phyloP scores from a whole-genome alignment of 2,888 invertebrate genomes.

The Sthenelais limicola region DNA sequence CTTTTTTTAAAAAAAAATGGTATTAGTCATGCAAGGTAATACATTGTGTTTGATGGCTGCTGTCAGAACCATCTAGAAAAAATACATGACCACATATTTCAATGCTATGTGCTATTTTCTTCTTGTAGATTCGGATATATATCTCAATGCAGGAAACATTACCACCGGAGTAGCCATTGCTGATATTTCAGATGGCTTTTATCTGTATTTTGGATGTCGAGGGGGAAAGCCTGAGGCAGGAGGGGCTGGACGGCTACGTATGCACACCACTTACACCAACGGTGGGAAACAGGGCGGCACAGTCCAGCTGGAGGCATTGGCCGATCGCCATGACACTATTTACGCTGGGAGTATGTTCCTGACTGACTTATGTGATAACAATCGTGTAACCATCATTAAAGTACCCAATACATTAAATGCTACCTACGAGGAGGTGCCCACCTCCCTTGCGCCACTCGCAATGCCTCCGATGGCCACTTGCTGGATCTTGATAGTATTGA shows the following conservation, averaged over 20 bases:
- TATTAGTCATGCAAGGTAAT: too few species aligned
- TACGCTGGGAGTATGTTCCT: slow-evolving; percentile 34
- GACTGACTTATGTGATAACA: slow-evolving; percentile 34
- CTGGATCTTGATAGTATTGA: slow-evolving; percentile 1
- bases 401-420: too few species aligned
- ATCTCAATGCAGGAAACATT: slow-evolving; percentile 23
- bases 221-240: slow-evolving; percentile 22
- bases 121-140: slow-evolving; percentile 29
- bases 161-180: slow-evolving; percentile 26
- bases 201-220: slow-evolving; percentile 25
- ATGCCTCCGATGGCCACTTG: too few species aligned
- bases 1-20: too few species aligned
- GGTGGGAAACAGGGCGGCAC: not conserved
- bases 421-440: too few species aligned
- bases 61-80: too few species aligned
- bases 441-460: too few species aligned
- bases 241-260: not conserved
- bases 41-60: too few species aligned
- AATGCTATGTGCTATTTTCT: not conserved
- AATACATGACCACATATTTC: too few species aligned
- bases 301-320: slow-evolving; percentile 7
- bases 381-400: too few species aligned
- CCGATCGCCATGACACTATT: slow-evolving; percentile 14
- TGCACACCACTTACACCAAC: not conserved
- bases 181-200: slow-evolving; percentile 2